These are phyloP conservation scores for Aplodontia rufa DNA, from an alignment of 2,113 vertebrate genomes.

Conservation along the genomic window DNA sequence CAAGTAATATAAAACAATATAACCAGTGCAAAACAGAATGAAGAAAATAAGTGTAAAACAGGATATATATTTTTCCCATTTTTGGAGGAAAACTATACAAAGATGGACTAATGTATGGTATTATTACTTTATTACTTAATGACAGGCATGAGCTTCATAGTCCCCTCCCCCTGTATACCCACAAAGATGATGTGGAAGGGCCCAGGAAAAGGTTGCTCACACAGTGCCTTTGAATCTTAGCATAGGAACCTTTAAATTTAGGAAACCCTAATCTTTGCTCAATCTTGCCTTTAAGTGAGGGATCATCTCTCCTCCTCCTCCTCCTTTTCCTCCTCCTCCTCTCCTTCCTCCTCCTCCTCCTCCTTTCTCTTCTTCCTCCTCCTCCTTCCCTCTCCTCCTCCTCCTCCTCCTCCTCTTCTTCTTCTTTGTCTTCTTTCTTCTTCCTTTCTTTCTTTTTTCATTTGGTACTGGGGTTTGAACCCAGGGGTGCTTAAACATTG, in stretches of 20 bases:
- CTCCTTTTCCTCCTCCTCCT: too few species aligned
- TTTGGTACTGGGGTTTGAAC: too few species aligned
- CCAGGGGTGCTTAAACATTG: too few species aligned
- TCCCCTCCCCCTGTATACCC: background rate
- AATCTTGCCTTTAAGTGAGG: background rate
- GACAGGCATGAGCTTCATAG: background rate
- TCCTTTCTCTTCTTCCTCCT: too few species aligned
- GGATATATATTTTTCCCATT: background rate
- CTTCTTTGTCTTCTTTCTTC: too few species aligned
- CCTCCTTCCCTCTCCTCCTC: too few species aligned
- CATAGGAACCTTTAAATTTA: background rate
- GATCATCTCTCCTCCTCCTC: too few species aligned
- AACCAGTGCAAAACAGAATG: background rate
- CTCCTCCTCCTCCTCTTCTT: too few species aligned
- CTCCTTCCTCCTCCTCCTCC: too few species aligned
- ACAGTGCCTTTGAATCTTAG: background rate
- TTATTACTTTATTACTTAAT: background rate
- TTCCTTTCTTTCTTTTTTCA: too few species aligned
- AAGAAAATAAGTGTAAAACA: background rate
- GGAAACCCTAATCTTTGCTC: background rate
- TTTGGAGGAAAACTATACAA: background rate
- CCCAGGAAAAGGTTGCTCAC: background rate
- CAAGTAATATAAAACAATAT: background rate
- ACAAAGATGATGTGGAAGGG: background rate
- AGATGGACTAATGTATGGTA: background rate